Percentiles rank a stretch among this genome's conserved stretches.
Evolutionary conservation across 2,888 invertebrate species (phyloP).

Genomic region (Chrysolina oricalcia): DNA sequence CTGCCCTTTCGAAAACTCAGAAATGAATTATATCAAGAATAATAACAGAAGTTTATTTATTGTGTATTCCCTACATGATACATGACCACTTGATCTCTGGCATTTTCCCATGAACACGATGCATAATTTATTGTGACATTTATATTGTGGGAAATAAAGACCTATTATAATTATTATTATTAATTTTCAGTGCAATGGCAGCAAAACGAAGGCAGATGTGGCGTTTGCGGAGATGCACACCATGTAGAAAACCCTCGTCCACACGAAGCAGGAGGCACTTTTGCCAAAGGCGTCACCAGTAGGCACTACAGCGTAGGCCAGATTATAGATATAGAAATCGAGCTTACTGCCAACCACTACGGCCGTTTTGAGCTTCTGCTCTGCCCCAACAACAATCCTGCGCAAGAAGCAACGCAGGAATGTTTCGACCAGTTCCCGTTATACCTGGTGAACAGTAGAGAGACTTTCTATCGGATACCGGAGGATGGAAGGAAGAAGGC

Average conservation of each 20-base stretch:
- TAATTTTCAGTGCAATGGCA: slow-evolving; percentile 88
- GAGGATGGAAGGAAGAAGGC: slow-evolving; percentile 70
- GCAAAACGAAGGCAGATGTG: slow-evolving; percentile 89
- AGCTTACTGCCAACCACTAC: slow-evolving; percentile 91
- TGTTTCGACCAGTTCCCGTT: slow-evolving; percentile 89
- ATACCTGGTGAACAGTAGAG: slow-evolving; percentile 81
- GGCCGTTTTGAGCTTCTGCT: slow-evolving; percentile 89
- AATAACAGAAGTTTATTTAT: too few species aligned
- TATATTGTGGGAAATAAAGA: too few species aligned
- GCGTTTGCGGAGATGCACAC: slow-evolving; percentile 91
- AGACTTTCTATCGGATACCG: slow-evolving; percentile 59
- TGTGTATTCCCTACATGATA: too few species aligned
- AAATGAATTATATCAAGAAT: too few species aligned
- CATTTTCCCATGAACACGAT: too few species aligned
- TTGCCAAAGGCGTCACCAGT: slow-evolving; percentile 88
- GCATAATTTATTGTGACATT: too few species aligned
- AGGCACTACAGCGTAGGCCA: slow-evolving; percentile 88
- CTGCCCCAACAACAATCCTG: slow-evolving; percentile 89
- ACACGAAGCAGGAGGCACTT: slow-evolving; percentile 92
- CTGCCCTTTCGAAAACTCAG: too few species aligned
- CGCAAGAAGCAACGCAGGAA: slow-evolving; percentile 84
- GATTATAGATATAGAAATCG: slow-evolving; percentile 89
- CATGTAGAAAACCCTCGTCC: slow-evolving; percentile 83
- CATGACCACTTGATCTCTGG: too few species aligned
- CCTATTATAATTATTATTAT: too few species aligned